Percentiles rank a stretch among this genome's conserved stretches.
These are phyloP conservation scores for Drosophila oshimai DNA, from an alignment of 1,140 invertebrate genomes.

Conservation along the genomic window DNA sequence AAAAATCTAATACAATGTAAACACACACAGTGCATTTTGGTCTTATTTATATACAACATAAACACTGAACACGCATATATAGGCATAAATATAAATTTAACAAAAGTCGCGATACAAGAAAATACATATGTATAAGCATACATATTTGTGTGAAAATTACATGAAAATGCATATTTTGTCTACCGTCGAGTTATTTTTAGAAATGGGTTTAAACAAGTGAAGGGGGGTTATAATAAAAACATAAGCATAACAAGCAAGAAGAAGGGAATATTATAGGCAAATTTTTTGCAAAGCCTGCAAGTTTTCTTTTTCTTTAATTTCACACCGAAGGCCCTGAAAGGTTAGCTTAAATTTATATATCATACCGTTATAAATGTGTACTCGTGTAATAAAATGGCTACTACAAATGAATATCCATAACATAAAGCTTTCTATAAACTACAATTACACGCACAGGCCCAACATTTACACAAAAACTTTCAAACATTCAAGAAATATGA, in stretches of 20 bases:
- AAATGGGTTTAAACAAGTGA: constrained; percentile 42
- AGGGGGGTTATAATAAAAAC: constrained; percentile 18
- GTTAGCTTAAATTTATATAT: constrained; percentile 62
- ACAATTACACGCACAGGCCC: constrained; percentile 11
- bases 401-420: constrained; percentile 42
- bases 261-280: constrained; percentile 53
- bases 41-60: constrained; percentile 58
- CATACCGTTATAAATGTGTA: constrained; percentile 64
- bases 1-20: constrained; percentile 50
- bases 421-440: constrained; percentile 25
- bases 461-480: constrained; percentile 32
- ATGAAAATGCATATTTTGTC: constrained; percentile 66
- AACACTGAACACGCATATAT: constrained; percentile 18
- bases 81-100: constrained; percentile 43
- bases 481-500: constrained; percentile 25
- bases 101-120: constrained; percentile 14
- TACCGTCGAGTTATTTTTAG: constrained; percentile 73
- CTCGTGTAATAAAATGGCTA: constrained; percentile 58
- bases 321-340: constrained; percentile 22
- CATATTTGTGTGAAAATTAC: constrained; percentile 29
- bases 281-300: constrained; percentile 51
- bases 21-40: constrained; percentile 50
- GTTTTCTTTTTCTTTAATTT: constrained; percentile 45
- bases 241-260: constrained; percentile 3
- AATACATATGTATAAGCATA: constrained; percentile 38